Percentiles rank a stretch among this genome's conserved stretches.
These are phyloP conservation scores for Gallinago nigripennis DNA, from an alignment of 2,797 vertebrate genomes.

Conservation along the genomic window DNA sequence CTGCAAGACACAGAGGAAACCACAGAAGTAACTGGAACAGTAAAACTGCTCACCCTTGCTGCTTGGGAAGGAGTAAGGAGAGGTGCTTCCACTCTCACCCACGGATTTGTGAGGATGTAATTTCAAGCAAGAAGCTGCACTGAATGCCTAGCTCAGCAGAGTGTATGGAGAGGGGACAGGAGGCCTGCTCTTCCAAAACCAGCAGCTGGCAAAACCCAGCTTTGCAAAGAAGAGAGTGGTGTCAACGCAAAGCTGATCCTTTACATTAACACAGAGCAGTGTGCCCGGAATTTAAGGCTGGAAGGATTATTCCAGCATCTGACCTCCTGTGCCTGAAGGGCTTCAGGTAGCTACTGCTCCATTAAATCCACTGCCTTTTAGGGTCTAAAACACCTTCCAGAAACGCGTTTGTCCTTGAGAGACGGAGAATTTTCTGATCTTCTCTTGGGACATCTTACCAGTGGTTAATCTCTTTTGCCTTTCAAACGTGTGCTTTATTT, in stretches of 20 bases:
- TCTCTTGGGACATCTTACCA: not conserved
- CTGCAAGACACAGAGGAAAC: not conserved
- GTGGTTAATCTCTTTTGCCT: conserved; percentile 24
- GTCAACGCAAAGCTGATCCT: not conserved
- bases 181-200: not conserved
- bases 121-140: not conserved
- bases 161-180: not conserved
- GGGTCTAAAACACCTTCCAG: not conserved
- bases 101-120: not conserved
- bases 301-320: not conserved
- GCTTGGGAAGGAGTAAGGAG: not conserved
- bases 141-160: not conserved
- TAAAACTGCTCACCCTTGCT: not conserved
- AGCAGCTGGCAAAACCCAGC: not conserved
- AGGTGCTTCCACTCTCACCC: not conserved
- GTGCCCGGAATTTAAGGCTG: not conserved
- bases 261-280: not conserved
- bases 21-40: not conserved
- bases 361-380: not conserved
- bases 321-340: not conserved
- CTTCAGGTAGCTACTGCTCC: not conserved
- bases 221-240: not conserved
- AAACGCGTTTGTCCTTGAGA: conserved; percentile 8
- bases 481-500: not conserved
- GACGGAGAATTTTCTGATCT: not conserved